Percentiles rank a stretch among this genome's conserved stretches.
Conservation (phyloP, 2,113 vertebrate species). For the Gambusia affinis region DNA sequence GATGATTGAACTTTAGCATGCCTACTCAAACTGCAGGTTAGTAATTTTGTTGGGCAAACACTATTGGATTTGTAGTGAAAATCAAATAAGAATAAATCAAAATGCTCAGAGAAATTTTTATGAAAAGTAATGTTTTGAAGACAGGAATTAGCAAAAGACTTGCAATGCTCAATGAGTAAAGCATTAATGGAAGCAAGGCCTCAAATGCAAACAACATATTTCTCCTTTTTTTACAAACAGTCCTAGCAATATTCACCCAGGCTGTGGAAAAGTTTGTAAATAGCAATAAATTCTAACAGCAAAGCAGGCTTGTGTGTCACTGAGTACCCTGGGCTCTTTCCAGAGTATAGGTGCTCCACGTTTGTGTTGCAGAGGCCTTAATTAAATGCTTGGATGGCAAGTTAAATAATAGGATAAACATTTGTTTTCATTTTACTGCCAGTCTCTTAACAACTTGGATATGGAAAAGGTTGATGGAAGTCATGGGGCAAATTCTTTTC, state of each 20-base stretch:
- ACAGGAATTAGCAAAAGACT: background rate
- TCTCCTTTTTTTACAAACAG: background rate
- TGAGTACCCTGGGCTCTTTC: conserved; percentile 32
- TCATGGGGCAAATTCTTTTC: background rate
- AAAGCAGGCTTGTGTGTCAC: conserved; percentile 14
- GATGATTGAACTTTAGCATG: no score
- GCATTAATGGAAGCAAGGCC: background rate
- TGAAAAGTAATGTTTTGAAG: background rate
- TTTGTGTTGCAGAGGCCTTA: conserved; percentile 27
- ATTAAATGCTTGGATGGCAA: conserved; percentile 13
- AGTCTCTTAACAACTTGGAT: background rate
- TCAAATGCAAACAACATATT: background rate
- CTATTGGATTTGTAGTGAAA: no score
- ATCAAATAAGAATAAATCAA: no score
- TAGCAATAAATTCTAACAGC: background rate
- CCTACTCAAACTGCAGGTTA: no score
- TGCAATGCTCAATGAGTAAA: background rate
- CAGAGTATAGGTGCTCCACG: conserved; percentile 29
- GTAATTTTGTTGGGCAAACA: no score
- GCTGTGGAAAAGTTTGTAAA: background rate
- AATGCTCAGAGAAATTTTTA: no score
- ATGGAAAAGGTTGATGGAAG: background rate
- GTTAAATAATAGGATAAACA: conserved; percentile 21
- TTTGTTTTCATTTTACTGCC: conserved; percentile 9
- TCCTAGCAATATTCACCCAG: background rate